These are phyloP conservation scores for Paracanthobrama guichenoti DNA, from an alignment of 2,113 vertebrate genomes.

Conservation along the genomic window DNA sequence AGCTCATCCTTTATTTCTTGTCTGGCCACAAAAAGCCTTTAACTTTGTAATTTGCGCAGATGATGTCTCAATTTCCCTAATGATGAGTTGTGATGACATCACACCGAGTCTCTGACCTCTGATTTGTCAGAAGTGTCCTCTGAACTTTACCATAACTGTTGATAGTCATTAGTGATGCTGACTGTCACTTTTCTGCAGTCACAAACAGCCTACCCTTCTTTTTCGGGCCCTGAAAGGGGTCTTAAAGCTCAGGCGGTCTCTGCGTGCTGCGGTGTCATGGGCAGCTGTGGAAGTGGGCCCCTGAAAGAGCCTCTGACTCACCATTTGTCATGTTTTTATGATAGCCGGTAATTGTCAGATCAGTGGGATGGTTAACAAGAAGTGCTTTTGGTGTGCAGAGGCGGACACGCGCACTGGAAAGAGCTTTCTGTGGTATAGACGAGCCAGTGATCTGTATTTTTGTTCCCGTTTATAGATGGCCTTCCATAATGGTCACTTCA, in stretches of 20 bases:
- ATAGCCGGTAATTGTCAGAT: slow-evolving; percentile 73
- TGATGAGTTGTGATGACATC: slow-evolving; percentile 43
- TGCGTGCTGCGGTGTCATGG: slow-evolving; percentile 18
- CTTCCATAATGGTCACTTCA: slow-evolving; percentile 37
- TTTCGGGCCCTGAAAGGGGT: slow-evolving; percentile 39
- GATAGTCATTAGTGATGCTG: slow-evolving; percentile 59
- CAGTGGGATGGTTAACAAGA: slow-evolving; percentile 70
- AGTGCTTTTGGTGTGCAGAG: slow-evolving; percentile 68
- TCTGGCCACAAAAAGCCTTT: slow-evolving; percentile 44
- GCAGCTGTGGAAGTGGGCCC: slow-evolving; percentile 38
- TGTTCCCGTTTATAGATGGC: slow-evolving; percentile 45
- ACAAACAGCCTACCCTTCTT: slow-evolving; percentile 53
- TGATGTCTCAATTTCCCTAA: slow-evolving; percentile 43
- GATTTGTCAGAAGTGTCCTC: slow-evolving; percentile 48
- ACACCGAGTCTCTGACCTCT: slow-evolving; percentile 20
- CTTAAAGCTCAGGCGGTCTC: slow-evolving; percentile 20
- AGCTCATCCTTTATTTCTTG: slow-evolving; percentile 27
- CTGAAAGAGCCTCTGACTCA: slow-evolving; percentile 72
- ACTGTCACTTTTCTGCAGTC: slow-evolving; percentile 40
- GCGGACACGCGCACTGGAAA: slow-evolving; percentile 52
- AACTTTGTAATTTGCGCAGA: slow-evolving; percentile 36
- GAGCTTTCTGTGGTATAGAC: slow-evolving; percentile 50
- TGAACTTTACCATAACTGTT: slow-evolving; percentile 59
- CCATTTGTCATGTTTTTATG: slow-evolving; percentile 66
- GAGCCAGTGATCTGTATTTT: slow-evolving; percentile 49